Conservation (phyloP, 2,888 invertebrate genomes). For the Matsumyia berberina region DNA sequence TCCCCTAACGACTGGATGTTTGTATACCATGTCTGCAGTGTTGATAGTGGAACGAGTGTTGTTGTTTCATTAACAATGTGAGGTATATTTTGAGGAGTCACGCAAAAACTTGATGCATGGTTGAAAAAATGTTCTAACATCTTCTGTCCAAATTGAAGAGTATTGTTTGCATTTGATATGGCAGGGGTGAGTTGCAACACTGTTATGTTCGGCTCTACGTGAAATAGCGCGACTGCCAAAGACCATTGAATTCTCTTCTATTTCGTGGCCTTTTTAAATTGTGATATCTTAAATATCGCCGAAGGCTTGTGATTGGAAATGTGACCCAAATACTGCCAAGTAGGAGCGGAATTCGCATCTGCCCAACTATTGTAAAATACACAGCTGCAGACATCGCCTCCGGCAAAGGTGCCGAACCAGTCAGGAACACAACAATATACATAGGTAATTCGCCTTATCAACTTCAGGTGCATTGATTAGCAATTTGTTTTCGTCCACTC, state of each 20-base stretch:
- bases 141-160: constrained; percentile 91
- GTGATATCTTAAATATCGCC: constrained; percentile 97
- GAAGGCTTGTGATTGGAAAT: constrained; percentile 98
- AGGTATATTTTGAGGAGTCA: constrained; percentile 91
- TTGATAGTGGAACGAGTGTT: constrained; percentile 93
- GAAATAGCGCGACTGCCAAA: constrained; percentile 93
- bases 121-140: constrained; percentile 97
- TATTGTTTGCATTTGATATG: constrained; percentile 84
- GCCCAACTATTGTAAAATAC: constrained; percentile 92
- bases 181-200: constrained; percentile 85
- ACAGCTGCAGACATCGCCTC: constrained; percentile 89
- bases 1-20: too few species aligned
- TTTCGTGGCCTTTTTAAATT: constrained; percentile 91
- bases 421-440: constrained; percentile 96
- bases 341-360: constrained; percentile 93
- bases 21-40: constrained; percentile 96
- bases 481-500: constrained; percentile 93
- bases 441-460: constrained; percentile 96
- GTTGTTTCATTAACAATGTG: constrained; percentile 89
- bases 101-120: constrained; percentile 95
- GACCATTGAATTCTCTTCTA: constrained; percentile 85
- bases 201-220: constrained; percentile 90
- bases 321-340: constrained; percentile 97
- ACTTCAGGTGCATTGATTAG: constrained; percentile 95
- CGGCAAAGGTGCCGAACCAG: constrained; percentile 93